Evolutionary conservation across 2,113 vertebrate genomes (phyloP).

Genomic region (Tympanuchus pallidicinctus): DNA sequence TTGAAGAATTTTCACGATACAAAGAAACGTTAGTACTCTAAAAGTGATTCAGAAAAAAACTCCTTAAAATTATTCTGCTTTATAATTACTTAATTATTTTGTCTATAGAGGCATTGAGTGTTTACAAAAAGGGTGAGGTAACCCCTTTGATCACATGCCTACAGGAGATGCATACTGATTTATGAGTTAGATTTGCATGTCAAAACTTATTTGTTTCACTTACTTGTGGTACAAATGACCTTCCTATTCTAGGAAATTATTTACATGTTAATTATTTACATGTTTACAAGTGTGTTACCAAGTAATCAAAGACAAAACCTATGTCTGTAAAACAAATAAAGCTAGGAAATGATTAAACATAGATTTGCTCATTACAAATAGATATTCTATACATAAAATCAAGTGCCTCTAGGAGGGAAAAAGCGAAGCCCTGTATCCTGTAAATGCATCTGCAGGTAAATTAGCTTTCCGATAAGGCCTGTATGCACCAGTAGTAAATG

Average conservation of each 20-base stretch:
- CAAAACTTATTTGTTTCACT: slow-evolving; percentile 44
- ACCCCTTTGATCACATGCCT: neutral
- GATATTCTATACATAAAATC: neutral
- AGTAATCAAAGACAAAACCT: neutral
- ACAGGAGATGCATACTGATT: neutral
- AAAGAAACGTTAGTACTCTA: neutral
- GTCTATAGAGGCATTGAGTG: neutral
- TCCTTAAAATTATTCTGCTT: neutral
- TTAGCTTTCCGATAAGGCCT: neutral
- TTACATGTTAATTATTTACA: neutral
- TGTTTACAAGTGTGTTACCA: neutral
- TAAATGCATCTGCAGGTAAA: neutral
- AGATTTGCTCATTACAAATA: neutral
- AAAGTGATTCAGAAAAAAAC: neutral
- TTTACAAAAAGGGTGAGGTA: neutral
- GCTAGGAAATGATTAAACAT: neutral
- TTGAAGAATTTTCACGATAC: neutral
- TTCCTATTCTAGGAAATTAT: neutral
- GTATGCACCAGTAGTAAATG: neutral
- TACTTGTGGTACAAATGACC: neutral
- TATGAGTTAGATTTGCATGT: neutral
- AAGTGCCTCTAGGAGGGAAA: neutral
- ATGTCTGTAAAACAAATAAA: slow-evolving; percentile 8
- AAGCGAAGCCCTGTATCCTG: neutral
- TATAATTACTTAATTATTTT: neutral